These are phyloP conservation scores for Ypsolopha sequella DNA, from an alignment of 2,888 invertebrate genomes.

Conservation along the genomic window DNA sequence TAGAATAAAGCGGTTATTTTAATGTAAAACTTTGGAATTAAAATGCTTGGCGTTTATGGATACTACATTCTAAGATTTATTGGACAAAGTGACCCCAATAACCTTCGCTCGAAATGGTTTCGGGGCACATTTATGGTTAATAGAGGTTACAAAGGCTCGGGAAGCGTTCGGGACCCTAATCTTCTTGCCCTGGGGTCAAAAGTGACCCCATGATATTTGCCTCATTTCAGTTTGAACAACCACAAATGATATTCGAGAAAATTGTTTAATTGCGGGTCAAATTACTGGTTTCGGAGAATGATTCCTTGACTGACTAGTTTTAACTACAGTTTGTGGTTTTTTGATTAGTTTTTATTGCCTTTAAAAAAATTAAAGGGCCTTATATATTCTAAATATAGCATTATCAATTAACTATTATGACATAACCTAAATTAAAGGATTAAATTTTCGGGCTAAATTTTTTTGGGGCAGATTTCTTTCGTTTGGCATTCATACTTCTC, in stretches of 20 bases:
- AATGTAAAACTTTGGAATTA: no score
- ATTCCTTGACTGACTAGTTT: slow-evolving; percentile 13
- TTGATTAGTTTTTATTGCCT: no score
- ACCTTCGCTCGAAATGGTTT: slow-evolving; percentile 47
- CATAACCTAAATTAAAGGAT: no score
- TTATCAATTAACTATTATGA: no score
- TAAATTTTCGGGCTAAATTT: no score
- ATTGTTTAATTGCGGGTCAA: slow-evolving; percentile 65
- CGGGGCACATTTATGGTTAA: slow-evolving; percentile 64
- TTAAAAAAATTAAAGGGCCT: no score
- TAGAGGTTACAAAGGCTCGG: slow-evolving; percentile 50
- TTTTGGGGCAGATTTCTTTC: not conserved
- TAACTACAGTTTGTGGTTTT: no score
- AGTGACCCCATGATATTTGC: slow-evolving; percentile 32
- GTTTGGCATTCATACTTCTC: not conserved
- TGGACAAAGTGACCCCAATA: slow-evolving; percentile 34
- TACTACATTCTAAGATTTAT: slow-evolving; percentile 12
- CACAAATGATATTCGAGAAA: slow-evolving; percentile 62
- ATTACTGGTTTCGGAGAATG: slow-evolving; percentile 48
- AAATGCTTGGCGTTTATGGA: no score
- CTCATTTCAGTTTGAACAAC: slow-evolving; percentile 31
- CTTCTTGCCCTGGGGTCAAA: slow-evolving; percentile 50
- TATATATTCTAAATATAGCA: no score
- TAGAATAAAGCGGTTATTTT: no score
- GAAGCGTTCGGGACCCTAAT: slow-evolving; percentile 55